Evolutionary conservation across 1,140 invertebrate species (phyloP), one percentile per base, ranked within the genome.

Genomic region (Cydia pomonella): DNA sequence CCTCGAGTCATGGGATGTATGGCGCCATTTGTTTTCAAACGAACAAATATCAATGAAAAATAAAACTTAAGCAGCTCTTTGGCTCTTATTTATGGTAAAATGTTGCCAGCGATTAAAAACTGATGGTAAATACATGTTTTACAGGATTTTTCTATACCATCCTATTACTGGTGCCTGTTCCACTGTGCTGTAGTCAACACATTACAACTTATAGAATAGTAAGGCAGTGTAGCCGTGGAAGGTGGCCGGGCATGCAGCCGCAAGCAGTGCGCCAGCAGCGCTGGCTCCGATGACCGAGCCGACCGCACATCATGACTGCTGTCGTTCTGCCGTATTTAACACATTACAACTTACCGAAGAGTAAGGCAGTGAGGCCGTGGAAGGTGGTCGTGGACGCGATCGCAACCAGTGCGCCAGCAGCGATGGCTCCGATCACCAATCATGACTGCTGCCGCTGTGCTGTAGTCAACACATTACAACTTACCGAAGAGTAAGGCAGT

Each of bases 271-370:
- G 9, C 90, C 90, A 0, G 87, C 84, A 1, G 79, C 79, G 75
- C 87, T 92, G 4, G 90, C 87, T 3, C 88, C 89, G 0, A 79
- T 77, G 74, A 90, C 87, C 0, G 89, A n/a, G n/a, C n/a, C n/a
- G n/a, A n/a, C n/a, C n/a, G n/a, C n/a, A n/a, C n/a, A 92, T 91
- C 73, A 91, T 23, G 38, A 90, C 85, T 0, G 87, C 89, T 10
- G n/a, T 6, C 29, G 6, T 6, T 33, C 3, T 33, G n/a, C 29
- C 6, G 29, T n/a, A 33, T 6, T 33, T 6, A 33, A 33, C 6
- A 33, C 29, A 33, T 6, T 33, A 33, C 29, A 33, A 3, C 86
- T 84, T 83, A 90, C 88, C 72, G 71, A 87, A 84, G 7, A 87
- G 73, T 13, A 88, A 75, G 9, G 76, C 71, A 27, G 88, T 73